Evolutionary conservation across 2,113 vertebrate genomes (phyloP), one percentile per base, ranked within the genome.

Genomic region (Turdus rufiventris): DNA sequence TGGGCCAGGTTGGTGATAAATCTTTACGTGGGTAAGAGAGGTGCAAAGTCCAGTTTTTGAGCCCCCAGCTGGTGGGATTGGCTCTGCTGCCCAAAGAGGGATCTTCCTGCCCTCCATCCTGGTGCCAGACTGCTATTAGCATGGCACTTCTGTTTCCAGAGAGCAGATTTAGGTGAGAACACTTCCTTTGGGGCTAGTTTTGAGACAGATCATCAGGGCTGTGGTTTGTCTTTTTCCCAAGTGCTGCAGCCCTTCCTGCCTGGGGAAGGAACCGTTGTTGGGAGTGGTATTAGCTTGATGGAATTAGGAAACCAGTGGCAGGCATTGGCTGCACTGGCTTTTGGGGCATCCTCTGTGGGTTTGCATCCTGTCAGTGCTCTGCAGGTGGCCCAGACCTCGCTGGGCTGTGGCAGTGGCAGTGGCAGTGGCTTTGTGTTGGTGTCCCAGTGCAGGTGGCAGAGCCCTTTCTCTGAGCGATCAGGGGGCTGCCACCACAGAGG

Each of bases 161-260:
- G 45, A 84, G 72, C 56, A 84, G 51, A 73, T 73, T 47, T 61
- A 66, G 34, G 51, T 86, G 51, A 73, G 53, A 71, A 62, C 26
- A 28, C 36, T 89, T 92, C 61, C 63, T 94, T 62, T 63, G 14
- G 76, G 72, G n/a, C 56, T 83, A 6, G 34, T 84, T 88, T 83
- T 80, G 63, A 62, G 63, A 65, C 72, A 85, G 36, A 61, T 85
- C 68, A 58, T 68, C 56, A 31, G 53, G 43, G 38, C 54, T 92
- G 91, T 77, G 93, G 51, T 86, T 92, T 81, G 45, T 70, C 66
- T 68, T 12, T 5, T 29, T 92, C 67, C 40, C 53, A 79, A 33
- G 47, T 1, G 4, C 56, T 73, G 76, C 84, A 84, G 74, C 51
- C 53, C 40, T 84, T 86, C 68, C 91, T 71, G 67, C 38, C 63